Percentiles rank a stretch among this genome's conserved stretches.
Evolutionary conservation across 2,113 vertebrate species (phyloP).

Genomic region (Syngnathus scovelli): DNA sequence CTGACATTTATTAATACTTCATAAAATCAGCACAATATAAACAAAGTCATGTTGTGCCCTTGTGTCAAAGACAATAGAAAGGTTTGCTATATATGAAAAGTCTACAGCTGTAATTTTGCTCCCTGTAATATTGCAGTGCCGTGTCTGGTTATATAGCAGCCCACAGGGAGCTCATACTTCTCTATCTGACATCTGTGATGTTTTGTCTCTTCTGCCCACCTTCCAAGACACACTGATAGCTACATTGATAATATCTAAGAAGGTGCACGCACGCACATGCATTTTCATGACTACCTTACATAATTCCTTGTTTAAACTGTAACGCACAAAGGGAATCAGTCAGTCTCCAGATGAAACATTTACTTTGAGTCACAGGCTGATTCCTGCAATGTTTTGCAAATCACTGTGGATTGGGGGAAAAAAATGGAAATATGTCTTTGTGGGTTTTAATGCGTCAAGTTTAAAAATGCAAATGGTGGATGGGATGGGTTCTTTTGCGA

Average conservation of each 20-base stretch:
- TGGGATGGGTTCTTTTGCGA: constrained; percentile 34
- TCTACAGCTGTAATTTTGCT: not conserved
- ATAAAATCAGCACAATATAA: not conserved
- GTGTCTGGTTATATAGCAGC: constrained; percentile 29
- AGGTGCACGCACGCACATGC: constrained; percentile 10
- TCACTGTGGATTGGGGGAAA: constrained; percentile 19
- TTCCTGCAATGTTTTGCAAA: constrained; percentile 61
- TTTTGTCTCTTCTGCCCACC: not conserved
- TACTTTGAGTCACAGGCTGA: constrained; percentile 13
- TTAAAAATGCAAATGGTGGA: constrained; percentile 55
- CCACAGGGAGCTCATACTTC: constrained; percentile 4
- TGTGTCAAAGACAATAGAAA: not conserved
- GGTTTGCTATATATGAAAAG: not conserved
- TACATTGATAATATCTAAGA: constrained; percentile 24
- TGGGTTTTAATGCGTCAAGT: constrained; percentile 49
- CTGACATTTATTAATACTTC: not conserved
- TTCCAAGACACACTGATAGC: constrained; percentile 15
- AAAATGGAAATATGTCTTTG: constrained; percentile 59
- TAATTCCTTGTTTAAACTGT: constrained; percentile 12
- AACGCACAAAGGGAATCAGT: constrained; percentile 3
- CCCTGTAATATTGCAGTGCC: not conserved
- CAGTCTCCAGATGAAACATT: constrained; percentile 3
- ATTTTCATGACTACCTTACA: constrained; percentile 20
- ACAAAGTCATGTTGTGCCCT: not conserved
- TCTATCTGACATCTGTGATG: not conserved